phyloP scores from a whole-genome alignment of 1,140 invertebrate genomes.

The Zaprionus camerounensis region DNA sequence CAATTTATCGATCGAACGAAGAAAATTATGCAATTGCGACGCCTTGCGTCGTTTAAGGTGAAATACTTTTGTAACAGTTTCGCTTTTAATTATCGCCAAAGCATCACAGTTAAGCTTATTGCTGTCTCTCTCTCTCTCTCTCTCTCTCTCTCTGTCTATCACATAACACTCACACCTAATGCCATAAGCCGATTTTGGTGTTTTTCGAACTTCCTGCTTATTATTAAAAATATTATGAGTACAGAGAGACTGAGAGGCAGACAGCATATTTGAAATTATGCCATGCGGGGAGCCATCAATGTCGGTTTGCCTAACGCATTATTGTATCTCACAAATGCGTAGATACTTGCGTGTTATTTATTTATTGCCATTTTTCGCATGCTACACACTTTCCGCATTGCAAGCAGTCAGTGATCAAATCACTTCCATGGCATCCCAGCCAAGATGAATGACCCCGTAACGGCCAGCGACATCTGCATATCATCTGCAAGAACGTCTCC shows the following conservation, averaged over 20 bases:
- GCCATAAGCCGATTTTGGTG: conserved; percentile 74
- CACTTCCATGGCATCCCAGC: conserved; percentile 27
- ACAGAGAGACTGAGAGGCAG: not conserved
- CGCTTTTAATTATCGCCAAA: conserved; percentile 46
- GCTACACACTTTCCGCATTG: conserved; percentile 53
- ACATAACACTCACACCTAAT: conserved; percentile 50
- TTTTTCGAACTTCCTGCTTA: conserved; percentile 69
- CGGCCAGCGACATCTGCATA: conserved; percentile 41
- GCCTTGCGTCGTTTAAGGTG: conserved; percentile 22
- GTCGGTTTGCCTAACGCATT: not conserved
- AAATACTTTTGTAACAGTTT: conserved; percentile 48
- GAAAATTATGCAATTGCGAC: conserved; percentile 67
- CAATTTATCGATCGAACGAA: conserved; percentile 29
- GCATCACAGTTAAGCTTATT: conserved; percentile 14
- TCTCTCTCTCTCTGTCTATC: conserved; percentile 13
- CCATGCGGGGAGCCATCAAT: conserved; percentile 12
- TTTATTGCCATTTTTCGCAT: conserved; percentile 19
- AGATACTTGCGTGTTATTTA: not conserved
- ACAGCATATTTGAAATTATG: not conserved
- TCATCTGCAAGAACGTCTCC: not conserved
- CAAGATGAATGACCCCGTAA: conserved; percentile 70
- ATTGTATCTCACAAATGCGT: not conserved
- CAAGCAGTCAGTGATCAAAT: conserved; percentile 43
- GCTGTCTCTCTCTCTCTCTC: not conserved
- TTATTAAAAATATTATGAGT: conserved; percentile 60